Percentiles rank a stretch among this genome's conserved stretches.
phyloP scores from a whole-genome alignment of 2,888 invertebrate species.

The Nomada goodeniana region DNA sequence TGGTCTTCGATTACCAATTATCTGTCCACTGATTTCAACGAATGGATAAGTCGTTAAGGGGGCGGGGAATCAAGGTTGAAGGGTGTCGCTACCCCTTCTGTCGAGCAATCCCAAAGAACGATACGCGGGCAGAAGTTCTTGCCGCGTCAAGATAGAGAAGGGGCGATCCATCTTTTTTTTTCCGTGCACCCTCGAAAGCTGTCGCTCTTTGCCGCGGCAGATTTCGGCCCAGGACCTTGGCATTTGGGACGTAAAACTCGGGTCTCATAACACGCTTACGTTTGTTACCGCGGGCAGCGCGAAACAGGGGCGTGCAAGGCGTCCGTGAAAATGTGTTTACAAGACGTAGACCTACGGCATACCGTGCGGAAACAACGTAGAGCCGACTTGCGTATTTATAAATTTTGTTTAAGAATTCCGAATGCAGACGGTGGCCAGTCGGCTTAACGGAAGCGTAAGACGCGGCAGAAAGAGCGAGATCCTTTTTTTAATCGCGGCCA shows the following conservation, averaged over 20 bases:
- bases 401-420: conserved; percentile 54
- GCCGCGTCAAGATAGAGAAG: not conserved
- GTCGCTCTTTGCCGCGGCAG: not conserved
- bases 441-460: conserved; percentile 37
- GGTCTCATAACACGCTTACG: not conserved
- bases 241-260: conserved; percentile 2
- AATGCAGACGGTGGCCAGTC: conserved; percentile 44
- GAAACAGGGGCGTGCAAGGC: conserved; percentile 9
- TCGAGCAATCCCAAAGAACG: no score
- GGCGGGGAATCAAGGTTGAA: no score
- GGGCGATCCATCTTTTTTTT: not conserved
- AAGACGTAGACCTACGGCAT: conserved; percentile 11
- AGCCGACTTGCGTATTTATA: conserved; percentile 44
- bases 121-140: no score
- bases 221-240: conserved; percentile 9
- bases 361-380: conserved; percentile 31
- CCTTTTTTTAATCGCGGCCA: conserved; percentile 56
- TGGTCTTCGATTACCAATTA: no score
- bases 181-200: not conserved
- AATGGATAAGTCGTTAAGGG: no score
- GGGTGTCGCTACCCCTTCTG: no score
- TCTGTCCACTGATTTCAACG: no score
- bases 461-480: conserved; percentile 1
- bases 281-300: not conserved
- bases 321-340: conserved; percentile 34